Evolutionary conservation across 2,888 invertebrate genomes (phyloP).

Genomic region (Plagodis dolabraria): DNA sequence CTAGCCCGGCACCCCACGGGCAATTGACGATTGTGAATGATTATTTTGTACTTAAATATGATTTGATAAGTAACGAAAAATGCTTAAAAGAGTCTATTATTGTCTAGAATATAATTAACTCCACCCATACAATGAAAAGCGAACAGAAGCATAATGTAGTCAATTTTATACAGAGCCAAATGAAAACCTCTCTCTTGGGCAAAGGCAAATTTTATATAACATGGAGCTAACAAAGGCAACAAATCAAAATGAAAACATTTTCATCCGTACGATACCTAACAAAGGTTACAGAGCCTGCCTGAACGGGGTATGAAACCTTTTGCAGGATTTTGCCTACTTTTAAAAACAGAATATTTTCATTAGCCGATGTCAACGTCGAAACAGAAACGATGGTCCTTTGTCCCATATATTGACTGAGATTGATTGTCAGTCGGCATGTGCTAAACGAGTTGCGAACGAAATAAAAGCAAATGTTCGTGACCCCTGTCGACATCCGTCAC

Average conservation of each 20-base stretch:
- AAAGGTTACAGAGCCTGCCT: conserved; percentile 20
- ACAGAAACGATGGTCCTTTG: conserved; percentile 74
- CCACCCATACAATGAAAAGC: not conserved
- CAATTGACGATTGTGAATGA: too few species aligned
- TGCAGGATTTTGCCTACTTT: conserved; percentile 23
- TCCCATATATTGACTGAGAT: conserved; percentile 80
- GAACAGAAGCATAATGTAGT: conserved; percentile 12
- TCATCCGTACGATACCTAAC: conserved; percentile 10
- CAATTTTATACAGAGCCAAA: conserved; percentile 23
- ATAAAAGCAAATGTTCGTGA: conserved; percentile 77
- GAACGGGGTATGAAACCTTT: conserved; percentile 25
- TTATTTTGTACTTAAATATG: too few species aligned
- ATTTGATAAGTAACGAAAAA: too few species aligned
- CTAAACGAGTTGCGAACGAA: conserved; percentile 76
- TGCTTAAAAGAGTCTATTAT: not conserved
- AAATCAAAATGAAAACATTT: conserved; percentile 23
- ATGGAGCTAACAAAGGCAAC: conserved; percentile 25
- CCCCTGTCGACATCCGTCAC: conserved; percentile 75
- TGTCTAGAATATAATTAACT: not conserved
- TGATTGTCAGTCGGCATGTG: conserved; percentile 80
- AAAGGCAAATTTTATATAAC: conserved; percentile 21
- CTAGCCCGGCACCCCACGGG: too few species aligned
- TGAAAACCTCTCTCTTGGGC: conserved; percentile 23
- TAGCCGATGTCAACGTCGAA: conserved; percentile 58
- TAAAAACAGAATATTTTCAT: conserved; percentile 69